Conservation (phyloP, 2,797 vertebrate species). For the Emydoidea blandingii region DNA sequence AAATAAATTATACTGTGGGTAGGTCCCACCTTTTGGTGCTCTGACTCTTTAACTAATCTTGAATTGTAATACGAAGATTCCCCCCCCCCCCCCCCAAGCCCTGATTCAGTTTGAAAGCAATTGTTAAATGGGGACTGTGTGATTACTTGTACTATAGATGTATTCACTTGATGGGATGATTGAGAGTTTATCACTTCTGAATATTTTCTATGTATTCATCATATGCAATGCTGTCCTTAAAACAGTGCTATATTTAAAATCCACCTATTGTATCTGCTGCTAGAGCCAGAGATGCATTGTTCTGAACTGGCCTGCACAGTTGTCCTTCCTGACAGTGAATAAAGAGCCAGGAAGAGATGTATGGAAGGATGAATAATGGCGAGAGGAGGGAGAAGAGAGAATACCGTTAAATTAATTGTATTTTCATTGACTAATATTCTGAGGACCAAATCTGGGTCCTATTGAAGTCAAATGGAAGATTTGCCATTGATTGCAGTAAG, state of each 20-base stretch:
- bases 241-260: neutral
- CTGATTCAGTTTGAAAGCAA: neutral
- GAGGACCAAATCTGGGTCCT: neutral
- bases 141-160: neutral
- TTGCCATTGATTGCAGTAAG: neutral
- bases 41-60: neutral
- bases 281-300: neutral
- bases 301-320: constrained; percentile 18
- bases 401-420: neutral
- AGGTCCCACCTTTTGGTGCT: neutral
- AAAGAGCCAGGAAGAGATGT: neutral
- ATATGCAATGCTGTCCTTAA: neutral
- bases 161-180: neutral
- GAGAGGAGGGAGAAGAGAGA: constrained; percentile 38
- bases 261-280: neutral
- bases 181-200: neutral
- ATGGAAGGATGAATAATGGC: constrained; percentile 37
- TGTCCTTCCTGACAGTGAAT: constrained; percentile 39
- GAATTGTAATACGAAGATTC: neutral
- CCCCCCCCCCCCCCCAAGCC: neutral
- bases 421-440: neutral
- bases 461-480: neutral
- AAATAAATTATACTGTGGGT: neutral
- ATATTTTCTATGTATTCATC: neutral
- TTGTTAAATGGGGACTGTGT: neutral